These are phyloP conservation scores for Lepidothrix coronata DNA, from an alignment of 2,113 vertebrate species.

Conservation along the genomic window DNA sequence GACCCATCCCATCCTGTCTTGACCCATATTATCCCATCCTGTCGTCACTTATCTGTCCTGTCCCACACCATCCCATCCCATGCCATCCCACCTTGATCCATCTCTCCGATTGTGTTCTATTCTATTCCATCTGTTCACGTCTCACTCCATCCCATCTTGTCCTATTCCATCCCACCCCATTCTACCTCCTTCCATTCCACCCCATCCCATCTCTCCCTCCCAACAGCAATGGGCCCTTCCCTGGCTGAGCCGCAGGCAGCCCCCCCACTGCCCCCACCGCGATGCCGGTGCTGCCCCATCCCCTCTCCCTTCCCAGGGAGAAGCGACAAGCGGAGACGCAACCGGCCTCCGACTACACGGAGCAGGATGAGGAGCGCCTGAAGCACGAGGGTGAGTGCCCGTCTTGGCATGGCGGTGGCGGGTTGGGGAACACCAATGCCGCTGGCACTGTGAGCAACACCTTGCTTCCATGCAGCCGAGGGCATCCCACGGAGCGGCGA, in stretches of 20 bases:
- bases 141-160: background rate
- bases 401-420: rapidly evolving
- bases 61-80: too few species aligned
- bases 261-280: rapidly evolving
- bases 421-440: rapidly evolving
- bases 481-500: slow-evolving; percentile 80
- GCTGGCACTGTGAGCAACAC: rapidly evolving
- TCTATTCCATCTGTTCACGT: background rate
- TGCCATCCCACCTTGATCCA: too few species aligned
- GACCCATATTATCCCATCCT: rapidly evolving
- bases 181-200: background rate
- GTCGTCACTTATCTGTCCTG: background rate
- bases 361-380: slow-evolving; percentile 80
- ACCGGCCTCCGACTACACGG: slow-evolving; percentile 78
- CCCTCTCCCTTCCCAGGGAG: slow-evolving; percentile 70
- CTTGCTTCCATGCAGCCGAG: slow-evolving; percentile 75
- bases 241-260: background rate
- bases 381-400: slow-evolving; percentile 83
- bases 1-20: too few species aligned
- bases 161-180: too few species aligned
- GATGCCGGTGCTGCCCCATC: background rate
- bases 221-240: background rate
- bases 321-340: slow-evolving; percentile 82
- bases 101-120: background rate
- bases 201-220: background rate